Base-by-base conservation (phyloP, 2,888 invertebrate species). In the Lasioglossum malachurum region DNA sequence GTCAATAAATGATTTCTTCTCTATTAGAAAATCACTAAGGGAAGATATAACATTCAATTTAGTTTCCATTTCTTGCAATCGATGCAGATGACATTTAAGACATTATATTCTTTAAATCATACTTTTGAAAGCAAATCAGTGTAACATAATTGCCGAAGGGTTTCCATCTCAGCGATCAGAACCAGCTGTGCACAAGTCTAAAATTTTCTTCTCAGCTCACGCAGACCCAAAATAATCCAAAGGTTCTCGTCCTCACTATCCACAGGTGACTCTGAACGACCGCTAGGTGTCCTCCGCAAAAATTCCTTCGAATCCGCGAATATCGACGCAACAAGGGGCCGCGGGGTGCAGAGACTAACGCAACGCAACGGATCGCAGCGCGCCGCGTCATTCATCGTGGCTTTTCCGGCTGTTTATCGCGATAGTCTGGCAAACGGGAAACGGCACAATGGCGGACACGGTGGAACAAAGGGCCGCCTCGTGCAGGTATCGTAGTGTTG, bases 361-460 rank as follows among this genome's bases (percentile, higher is more conserved):
- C 60, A 23, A n/a, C 57, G 89, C 81, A 86, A 83, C 80, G 80
- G 77, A 67, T 74, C 81, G 83, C 72, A 80, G 83, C 83, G 71
- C 86, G 87, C 75, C 84, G 87, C 90, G 91, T 92, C 92, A 90
- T 92, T 90, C 92, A 92, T 90, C 91, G 84, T 89, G 91, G 92
- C 91, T 92, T 93, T 93, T 93, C 93, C 93, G 92, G 92, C 91
- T 92, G 92, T 92, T 93, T 92, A 93, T 93, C 92, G 92, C 92
- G 93, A 92, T 93, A 92, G 90, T 92, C 90, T 92, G 88, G 91
- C 88, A 89, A 92, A 91, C 93, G 91, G 92, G 92, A 93, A 93
- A 87, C 89, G 88, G 79, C 83, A 91, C 91, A 90, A 90, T 91
- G 88, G 91, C 88, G 86, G 86, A 90, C 90, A 88, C 89, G 87